A percentile compares a stretch with the other conserved stretches of the same genome.
Conservation (phyloP, 2,888 invertebrate species). For the Mythimna vitellina region DNA sequence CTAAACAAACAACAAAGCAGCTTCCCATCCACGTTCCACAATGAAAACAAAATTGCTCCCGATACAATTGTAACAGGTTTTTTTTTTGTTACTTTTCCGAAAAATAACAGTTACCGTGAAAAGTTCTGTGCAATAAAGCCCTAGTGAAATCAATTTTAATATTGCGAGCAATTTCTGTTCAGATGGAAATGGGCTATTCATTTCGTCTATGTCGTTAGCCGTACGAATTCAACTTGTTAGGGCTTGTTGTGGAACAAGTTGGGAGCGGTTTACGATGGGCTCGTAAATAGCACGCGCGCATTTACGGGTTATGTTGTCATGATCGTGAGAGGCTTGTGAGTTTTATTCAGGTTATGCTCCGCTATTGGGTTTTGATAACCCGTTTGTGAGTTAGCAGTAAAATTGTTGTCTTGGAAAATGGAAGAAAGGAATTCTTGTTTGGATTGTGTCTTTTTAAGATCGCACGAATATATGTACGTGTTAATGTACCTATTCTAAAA, state of each 20-base stretch:
- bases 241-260: conserved; percentile 55
- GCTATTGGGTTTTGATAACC: conserved; percentile 30
- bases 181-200: conserved; percentile 72
- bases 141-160: conserved; percentile 82
- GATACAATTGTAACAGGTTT: conserved; percentile 45
- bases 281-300: conserved; percentile 35
- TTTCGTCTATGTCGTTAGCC: conserved; percentile 73
- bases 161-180: conserved; percentile 68
- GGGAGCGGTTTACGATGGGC: conserved; percentile 36
- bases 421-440: background rate
- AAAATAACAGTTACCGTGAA: conserved; percentile 71
- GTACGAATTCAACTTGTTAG: conserved; percentile 69
- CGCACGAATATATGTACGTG: too few relatives aligned
- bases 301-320: conserved; percentile 22
- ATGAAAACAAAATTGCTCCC: conserved; percentile 53
- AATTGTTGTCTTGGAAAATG: conserved; percentile 14
- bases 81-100: conserved; percentile 46
- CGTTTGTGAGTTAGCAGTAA: conserved; percentile 35
- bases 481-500: too few relatives aligned
- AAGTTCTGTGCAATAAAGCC: conserved; percentile 75
- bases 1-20: conserved; percentile 42
- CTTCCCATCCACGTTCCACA: conserved; percentile 33
- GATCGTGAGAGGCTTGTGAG: conserved; percentile 13
- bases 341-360: conserved; percentile 34
- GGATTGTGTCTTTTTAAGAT: background rate